phyloP scores from a whole-genome alignment of 2,888 invertebrate species.

The Drosophila kambysellisi region DNA sequence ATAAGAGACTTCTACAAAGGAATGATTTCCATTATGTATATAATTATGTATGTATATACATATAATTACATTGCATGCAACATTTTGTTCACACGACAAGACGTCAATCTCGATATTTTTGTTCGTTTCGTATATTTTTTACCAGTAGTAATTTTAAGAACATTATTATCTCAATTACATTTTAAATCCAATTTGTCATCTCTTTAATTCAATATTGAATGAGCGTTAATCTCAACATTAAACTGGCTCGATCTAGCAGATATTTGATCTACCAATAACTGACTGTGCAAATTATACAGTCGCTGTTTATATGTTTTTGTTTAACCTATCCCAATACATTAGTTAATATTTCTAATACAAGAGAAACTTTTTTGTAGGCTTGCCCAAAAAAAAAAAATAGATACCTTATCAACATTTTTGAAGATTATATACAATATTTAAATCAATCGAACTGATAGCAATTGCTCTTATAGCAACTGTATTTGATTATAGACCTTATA shows the following conservation, averaged over 20 bases:
- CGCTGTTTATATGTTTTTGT: neutral
- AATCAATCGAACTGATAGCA: neutral
- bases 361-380: neutral
- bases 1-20: neutral
- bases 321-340: conserved; percentile 8
- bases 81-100: neutral
- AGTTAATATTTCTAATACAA: neutral
- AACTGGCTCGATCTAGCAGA: conserved; percentile 4
- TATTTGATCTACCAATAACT: neutral
- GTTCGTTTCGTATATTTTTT: neutral
- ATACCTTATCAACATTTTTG: neutral
- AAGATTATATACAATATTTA: neutral
- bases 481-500: neutral
- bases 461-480: neutral
- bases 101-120: neutral
- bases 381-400: neutral
- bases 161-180: neutral
- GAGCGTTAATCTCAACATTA: too few relatives aligned
- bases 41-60: neutral
- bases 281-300: neutral
- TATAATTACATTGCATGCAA: neutral
- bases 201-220: too few relatives aligned
- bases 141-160: neutral
- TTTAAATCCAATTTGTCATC: neutral
- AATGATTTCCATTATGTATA: neutral